phyloP scores from a whole-genome alignment of 2,113 vertebrate genomes.

The Saimiri boliviensis region DNA sequence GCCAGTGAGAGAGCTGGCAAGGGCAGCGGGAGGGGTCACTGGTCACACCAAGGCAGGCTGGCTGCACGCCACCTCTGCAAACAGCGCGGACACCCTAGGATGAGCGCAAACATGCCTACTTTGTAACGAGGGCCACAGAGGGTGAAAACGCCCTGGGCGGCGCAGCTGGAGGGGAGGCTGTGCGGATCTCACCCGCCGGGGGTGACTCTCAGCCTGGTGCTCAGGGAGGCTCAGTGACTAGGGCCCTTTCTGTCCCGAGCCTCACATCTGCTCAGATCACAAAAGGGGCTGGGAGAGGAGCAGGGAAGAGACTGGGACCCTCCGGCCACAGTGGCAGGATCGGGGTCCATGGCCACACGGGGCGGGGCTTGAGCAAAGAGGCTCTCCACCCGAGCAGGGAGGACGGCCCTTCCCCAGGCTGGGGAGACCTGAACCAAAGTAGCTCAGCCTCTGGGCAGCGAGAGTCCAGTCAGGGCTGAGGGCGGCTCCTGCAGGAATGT shows the following conservation, averaged over 20 bases:
- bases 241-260: not conserved
- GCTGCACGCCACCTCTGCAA: not conserved
- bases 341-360: rapidly evolving
- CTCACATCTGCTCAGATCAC: not conserved
- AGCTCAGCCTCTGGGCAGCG: not conserved
- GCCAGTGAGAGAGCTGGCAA: too few species aligned
- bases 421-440: not conserved
- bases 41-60: not conserved
- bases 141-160: not conserved
- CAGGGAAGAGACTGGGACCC: not conserved
- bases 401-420: not conserved
- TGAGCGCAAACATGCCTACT: rapidly evolving
- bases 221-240: not conserved
- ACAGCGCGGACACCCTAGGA: rapidly evolving
- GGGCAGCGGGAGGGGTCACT: not conserved
- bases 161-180: not conserved
- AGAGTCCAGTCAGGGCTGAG: not conserved
- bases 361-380: not conserved
- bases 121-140: not conserved
- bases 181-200: not conserved
- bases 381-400: not conserved
- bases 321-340: too few species aligned
- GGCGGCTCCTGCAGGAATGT: not conserved
- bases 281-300: not conserved
- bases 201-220: not conserved